Conservation (phyloP, 2,888 invertebrate species). For the Caenorhabditis uteleia region DNA sequence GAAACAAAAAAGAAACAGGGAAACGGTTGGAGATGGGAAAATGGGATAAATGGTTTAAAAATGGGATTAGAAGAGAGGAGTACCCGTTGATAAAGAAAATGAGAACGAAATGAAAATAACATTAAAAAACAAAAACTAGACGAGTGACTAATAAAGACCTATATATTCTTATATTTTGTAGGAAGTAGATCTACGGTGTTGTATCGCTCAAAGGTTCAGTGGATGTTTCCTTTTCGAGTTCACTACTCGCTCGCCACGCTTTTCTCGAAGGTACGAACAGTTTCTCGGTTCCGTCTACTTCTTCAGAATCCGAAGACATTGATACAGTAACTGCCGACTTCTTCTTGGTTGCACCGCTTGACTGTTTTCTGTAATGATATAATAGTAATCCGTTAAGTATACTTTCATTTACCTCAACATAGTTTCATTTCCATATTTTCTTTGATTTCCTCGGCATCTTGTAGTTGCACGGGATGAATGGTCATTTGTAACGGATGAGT, state of each 20-base stretch:
- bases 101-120: too few relatives aligned
- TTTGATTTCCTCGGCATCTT: slow-evolving; percentile 10
- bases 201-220: slow-evolving; percentile 7
- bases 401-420: not conserved
- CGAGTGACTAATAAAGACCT: too few relatives aligned
- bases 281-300: slow-evolving; percentile 54
- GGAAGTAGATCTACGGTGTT: slow-evolving; percentile 8
- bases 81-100: too few relatives aligned
- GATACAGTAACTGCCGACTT: slow-evolving; percentile 4
- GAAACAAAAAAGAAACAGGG: too few relatives aligned
- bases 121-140: too few relatives aligned
- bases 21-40: too few relatives aligned
- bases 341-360: not conserved
- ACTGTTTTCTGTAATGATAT: slow-evolving; percentile 9
- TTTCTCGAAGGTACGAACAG: slow-evolving; percentile 58
- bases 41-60: too few relatives aligned
- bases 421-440: slow-evolving; percentile 10
- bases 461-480: slow-evolving; percentile 1
- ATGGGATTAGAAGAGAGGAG: too few relatives aligned
- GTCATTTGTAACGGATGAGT: not conserved
- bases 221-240: slow-evolving; percentile 57
- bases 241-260: slow-evolving; percentile 48
- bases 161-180: too few relatives aligned
- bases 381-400: too few relatives aligned
- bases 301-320: slow-evolving; percentile 57